phyloP scores from a whole-genome alignment of 2,888 invertebrate genomes.

The Chymomyza procnemis region DNA sequence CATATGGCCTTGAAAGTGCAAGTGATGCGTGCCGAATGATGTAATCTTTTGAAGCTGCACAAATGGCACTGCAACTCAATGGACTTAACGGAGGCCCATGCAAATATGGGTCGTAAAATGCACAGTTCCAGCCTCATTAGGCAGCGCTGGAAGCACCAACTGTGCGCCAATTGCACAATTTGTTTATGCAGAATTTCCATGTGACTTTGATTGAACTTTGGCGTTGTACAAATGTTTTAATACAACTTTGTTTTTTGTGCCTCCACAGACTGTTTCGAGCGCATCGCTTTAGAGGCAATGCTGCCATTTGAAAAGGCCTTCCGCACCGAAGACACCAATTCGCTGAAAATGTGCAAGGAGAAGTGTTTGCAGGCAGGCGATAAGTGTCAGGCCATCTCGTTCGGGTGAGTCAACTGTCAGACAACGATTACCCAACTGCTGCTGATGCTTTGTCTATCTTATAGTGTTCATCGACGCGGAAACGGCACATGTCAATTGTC shows the following conservation, averaged over 20 bases:
- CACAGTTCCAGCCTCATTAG: background rate
- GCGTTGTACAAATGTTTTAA: background rate
- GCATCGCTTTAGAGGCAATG: constrained; percentile 83
- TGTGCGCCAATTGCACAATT: constrained; percentile 1
- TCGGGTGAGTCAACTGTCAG: constrained; percentile 80
- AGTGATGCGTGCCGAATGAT: constrained; percentile 26
- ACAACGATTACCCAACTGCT: constrained; percentile 45
- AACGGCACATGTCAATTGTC: constrained; percentile 83
- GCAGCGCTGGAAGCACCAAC: background rate
- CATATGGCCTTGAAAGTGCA: constrained; percentile 65
- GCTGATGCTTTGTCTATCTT: constrained; percentile 29
- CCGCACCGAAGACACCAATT: constrained; percentile 82
- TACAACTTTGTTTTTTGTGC: constrained; percentile 1
- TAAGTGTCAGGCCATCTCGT: constrained; percentile 83
- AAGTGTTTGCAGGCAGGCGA: constrained; percentile 82
- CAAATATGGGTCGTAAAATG: background rate
- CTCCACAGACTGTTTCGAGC: constrained; percentile 83
- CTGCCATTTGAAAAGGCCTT: constrained; percentile 82
- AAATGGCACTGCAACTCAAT: constrained; percentile 6
- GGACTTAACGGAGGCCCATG: background rate
- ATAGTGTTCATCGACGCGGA: constrained; percentile 82
- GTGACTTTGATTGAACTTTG: background rate
- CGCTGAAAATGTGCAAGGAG: constrained; percentile 82
- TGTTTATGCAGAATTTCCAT: background rate
- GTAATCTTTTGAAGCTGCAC: background rate